Evolutionary conservation across 2,797 vertebrate species (phyloP).

Genomic region (Anolis apletophallus): DNA sequence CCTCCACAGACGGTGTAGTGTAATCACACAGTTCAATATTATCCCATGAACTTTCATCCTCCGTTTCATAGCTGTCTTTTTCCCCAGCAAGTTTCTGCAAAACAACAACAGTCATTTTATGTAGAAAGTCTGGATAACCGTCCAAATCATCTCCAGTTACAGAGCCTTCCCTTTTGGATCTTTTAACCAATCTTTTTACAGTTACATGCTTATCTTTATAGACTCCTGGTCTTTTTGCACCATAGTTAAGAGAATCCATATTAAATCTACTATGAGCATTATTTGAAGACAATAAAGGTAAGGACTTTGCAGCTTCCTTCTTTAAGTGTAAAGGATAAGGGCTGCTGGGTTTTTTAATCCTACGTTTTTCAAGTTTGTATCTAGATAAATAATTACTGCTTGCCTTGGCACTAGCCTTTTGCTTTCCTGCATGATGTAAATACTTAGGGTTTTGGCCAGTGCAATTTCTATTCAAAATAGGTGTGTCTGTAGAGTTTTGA

Average conservation of each 20-base stretch:
- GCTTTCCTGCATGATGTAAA: slow-evolving; percentile 82
- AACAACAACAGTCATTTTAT: slow-evolving; percentile 88
- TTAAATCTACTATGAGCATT: slow-evolving; percentile 82
- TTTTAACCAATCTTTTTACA: slow-evolving; percentile 79
- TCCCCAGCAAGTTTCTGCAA: slow-evolving; percentile 87
- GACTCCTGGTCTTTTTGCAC: slow-evolving; percentile 75
- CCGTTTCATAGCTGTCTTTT: slow-evolving; percentile 81
- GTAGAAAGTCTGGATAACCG: slow-evolving; percentile 86
- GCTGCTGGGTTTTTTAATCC: slow-evolving; percentile 80
- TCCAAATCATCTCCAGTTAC: slow-evolving; percentile 80
- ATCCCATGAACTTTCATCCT: slow-evolving; percentile 85
- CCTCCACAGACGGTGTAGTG: slow-evolving; percentile 81
- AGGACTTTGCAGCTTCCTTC: slow-evolving; percentile 82
- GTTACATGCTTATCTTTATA: slow-evolving; percentile 80
- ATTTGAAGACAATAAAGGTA: slow-evolving; percentile 79
- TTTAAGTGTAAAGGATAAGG: slow-evolving; percentile 82
- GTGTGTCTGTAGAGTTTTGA: slow-evolving; percentile 86
- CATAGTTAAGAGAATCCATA: slow-evolving; percentile 77
- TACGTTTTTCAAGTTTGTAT: slow-evolving; percentile 79
- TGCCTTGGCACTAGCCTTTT: slow-evolving; percentile 84
- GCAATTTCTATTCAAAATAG: slow-evolving; percentile 81
- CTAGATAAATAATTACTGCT: slow-evolving; percentile 81
- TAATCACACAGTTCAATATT: slow-evolving; percentile 84
- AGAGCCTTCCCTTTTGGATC: slow-evolving; percentile 78
- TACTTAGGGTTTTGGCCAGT: slow-evolving; percentile 85